phyloP scores from a whole-genome alignment of 2,113 vertebrate genomes.

The Aphelocoma coerulescens region DNA sequence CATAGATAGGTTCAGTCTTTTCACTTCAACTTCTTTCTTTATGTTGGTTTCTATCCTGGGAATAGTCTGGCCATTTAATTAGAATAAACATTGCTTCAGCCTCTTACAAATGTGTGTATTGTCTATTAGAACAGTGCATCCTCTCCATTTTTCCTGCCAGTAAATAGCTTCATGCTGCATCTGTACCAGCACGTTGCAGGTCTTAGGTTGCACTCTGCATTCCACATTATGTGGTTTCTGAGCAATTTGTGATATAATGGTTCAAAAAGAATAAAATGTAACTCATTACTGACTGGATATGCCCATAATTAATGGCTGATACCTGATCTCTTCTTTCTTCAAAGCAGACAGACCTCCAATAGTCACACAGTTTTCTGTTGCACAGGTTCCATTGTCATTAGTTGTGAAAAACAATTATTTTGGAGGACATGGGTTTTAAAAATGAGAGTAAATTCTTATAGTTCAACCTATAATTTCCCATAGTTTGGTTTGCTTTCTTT shows the following conservation, averaged over 20 bases:
- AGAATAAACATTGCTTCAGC: neutral
- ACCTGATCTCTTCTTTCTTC: neutral
- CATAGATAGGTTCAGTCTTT: neutral
- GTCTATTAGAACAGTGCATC: neutral
- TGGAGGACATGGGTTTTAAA: neutral
- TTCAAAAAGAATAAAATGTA: neutral
- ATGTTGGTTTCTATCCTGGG: neutral
- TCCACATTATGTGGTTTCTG: rapidly evolving
- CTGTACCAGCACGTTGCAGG: neutral
- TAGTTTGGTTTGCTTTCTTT: neutral
- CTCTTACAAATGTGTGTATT: neutral
- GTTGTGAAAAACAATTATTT: neutral
- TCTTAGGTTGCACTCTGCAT: neutral
- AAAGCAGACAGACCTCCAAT: neutral
- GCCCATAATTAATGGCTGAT: neutral
- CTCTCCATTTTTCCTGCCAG: neutral
- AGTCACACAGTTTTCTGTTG: neutral
- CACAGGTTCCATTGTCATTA: neutral
- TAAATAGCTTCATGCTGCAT: neutral
- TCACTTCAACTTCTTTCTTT: neutral
- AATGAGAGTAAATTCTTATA: neutral
- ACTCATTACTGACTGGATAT: neutral
- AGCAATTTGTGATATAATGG: neutral
- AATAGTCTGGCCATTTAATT: neutral
- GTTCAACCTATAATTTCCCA: neutral